Conservation (phyloP, 2,797 vertebrate genomes). For the Halcyon leucocephala region DNA sequence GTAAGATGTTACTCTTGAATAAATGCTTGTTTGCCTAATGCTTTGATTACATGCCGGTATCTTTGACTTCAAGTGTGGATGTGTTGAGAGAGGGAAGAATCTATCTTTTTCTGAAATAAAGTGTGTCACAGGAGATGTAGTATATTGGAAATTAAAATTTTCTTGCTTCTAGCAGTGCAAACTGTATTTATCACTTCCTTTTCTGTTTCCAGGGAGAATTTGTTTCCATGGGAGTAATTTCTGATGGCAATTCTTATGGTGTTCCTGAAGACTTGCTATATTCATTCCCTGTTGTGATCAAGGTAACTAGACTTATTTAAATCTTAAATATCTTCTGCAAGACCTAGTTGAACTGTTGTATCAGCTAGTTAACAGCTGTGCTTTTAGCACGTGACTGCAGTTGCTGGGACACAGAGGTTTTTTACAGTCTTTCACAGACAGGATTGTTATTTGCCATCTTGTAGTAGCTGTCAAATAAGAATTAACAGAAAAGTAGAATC, state of each 20-base stretch:
- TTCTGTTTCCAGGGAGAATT: conserved; percentile 87
- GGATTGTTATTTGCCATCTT: not conserved
- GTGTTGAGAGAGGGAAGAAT: not conserved
- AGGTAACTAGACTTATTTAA: conserved; percentile 78
- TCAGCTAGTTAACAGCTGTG: not conserved
- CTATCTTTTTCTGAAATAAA: not conserved
- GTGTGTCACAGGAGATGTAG: not conserved
- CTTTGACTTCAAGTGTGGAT: not conserved
- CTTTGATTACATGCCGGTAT: not conserved
- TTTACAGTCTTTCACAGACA: not conserved
- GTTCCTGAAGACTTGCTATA: conserved; percentile 91
- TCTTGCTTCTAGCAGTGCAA: not conserved
- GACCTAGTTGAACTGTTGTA: not conserved
- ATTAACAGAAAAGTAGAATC: not conserved
- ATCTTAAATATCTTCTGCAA: not conserved
- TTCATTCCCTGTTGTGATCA: conserved; percentile 94
- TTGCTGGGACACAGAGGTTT: not conserved
- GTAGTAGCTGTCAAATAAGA: not conserved
- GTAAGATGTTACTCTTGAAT: conserved; percentile 71
- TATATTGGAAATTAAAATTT: not conserved
- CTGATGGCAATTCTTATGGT: conserved; percentile 90
- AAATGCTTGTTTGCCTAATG: not conserved
- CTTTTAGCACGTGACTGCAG: not conserved
- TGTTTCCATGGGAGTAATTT: conserved; percentile 95
- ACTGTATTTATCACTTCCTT: not conserved